Conservation (phyloP, 1,140 invertebrate species). For the Belonocnema kinseyi region DNA sequence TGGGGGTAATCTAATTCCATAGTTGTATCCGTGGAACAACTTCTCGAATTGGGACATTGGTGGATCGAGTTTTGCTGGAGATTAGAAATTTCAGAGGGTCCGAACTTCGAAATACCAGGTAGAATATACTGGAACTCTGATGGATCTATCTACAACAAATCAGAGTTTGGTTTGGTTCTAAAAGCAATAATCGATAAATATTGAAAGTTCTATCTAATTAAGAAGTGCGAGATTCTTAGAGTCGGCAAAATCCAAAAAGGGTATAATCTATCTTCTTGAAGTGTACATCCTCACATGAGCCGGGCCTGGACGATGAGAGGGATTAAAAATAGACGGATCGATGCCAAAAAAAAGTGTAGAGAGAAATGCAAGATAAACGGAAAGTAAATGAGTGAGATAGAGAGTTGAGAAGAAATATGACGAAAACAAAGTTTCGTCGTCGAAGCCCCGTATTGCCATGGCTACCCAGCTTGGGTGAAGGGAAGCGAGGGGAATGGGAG, state of each 20-base stretch:
- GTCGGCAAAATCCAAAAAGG: no score
- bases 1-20: background rate
- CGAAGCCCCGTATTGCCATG: conserved; percentile 53
- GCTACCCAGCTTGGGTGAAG: conserved; percentile 47
- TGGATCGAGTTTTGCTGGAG: no score
- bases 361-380: conserved; percentile 24
- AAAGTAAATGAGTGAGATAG: conserved; percentile 37
- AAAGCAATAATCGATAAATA: no score
- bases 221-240: no score
- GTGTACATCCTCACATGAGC: background rate
- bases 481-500: conserved; percentile 26
- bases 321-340: conserved; percentile 32
- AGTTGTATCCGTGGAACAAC: no score
- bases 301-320: background rate
- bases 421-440: conserved; percentile 49
- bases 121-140: no score
- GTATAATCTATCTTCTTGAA: background rate
- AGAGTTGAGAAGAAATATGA: conserved; percentile 43
- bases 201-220: no score
- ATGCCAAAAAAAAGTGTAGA: conserved; percentile 27
- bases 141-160: no score
- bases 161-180: no score
- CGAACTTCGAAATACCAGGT: no score
- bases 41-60: no score
- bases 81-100: no score